phyloP scores from a whole-genome alignment of 2,797 vertebrate genomes.

The Smutsia gigantea region DNA sequence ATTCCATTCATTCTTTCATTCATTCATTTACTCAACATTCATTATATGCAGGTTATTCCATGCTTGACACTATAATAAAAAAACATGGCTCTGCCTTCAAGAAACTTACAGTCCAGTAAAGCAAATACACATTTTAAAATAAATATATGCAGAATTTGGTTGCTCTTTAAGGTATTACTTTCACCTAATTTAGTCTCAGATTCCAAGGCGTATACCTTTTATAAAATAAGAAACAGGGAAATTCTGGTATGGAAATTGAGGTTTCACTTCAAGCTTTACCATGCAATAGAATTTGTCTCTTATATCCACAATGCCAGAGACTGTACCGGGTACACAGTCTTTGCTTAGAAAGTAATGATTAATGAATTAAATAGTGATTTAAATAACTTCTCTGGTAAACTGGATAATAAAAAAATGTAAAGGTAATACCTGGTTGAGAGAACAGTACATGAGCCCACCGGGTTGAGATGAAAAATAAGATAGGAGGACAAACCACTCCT shows the following conservation, averaged over 20 bases:
- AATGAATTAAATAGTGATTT: neutral
- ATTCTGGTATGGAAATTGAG: neutral
- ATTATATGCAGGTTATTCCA: neutral
- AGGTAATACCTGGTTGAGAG: neutral
- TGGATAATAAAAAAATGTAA: neutral
- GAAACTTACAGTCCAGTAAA: neutral
- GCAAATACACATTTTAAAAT: neutral
- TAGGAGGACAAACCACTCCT: neutral
- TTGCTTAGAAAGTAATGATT: neutral
- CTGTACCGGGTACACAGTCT: neutral
- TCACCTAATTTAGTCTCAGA: neutral
- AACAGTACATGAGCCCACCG: neutral
- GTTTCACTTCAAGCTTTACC: neutral
- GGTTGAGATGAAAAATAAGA: neutral
- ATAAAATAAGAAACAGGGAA: neutral
- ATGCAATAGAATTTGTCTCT: neutral
- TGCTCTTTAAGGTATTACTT: neutral
- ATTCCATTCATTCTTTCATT: neutral
- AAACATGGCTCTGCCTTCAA: fast-evolving
- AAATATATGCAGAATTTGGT: neutral
- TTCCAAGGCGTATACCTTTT: neutral
- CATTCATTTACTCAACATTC: neutral
- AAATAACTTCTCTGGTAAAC: neutral
- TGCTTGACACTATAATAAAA: neutral
- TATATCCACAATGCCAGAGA: neutral